Evolutionary conservation across 2,113 vertebrate genomes (phyloP), one percentile per base, ranked within the genome.

Genomic region (Anseranas semipalmata): DNA sequence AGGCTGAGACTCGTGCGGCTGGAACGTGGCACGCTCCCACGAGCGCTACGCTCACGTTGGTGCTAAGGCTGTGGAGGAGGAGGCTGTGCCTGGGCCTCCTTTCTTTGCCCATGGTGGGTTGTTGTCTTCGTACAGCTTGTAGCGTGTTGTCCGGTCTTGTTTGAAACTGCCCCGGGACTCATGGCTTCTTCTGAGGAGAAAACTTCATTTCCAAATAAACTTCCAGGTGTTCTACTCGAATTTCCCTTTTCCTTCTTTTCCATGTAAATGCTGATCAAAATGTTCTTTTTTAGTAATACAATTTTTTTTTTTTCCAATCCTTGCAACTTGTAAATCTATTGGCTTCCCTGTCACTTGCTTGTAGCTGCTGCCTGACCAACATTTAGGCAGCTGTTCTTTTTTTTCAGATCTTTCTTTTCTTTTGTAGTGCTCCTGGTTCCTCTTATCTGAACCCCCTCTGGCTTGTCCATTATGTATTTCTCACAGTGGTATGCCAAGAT

Each of bases 61-160:
- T 85, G 79, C 45, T 80, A 8, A 55, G 45, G 3, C 17, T 16
- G n/a, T n/a, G n/a, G 74, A 68, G 81, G 50, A 81, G 85, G 62
- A 21, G 43, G 32, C 58, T 11, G 19, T 48, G 91, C 56, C 82
- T 9, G 41, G 9, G 9, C 74, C 62, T 82, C 76, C 68, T 58
- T 74, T 27, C 19, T 50, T 80, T 46, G 39, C 60, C 48, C 10
- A 0, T 1, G 0, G 10, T 30, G 68, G 28, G 0, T 58, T 71
- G 6, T 53, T 84, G 62, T 19, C 37, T 56, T 63, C 2, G 0
- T 24, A 4, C 53, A 1, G 70, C 35, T 67, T 52, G 24, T 32
- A 33, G 46, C 1, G 1, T 9, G 11, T 85, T 78, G 15, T 53
- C 80, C 35, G 1, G 52, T 72, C 32, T 33, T 55, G 19, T 62